A percentile compares a stretch with the other conserved stretches of the same genome.
phyloP scores from a whole-genome alignment of 2,888 invertebrate species.

The Phanerotoma sp. region DNA sequence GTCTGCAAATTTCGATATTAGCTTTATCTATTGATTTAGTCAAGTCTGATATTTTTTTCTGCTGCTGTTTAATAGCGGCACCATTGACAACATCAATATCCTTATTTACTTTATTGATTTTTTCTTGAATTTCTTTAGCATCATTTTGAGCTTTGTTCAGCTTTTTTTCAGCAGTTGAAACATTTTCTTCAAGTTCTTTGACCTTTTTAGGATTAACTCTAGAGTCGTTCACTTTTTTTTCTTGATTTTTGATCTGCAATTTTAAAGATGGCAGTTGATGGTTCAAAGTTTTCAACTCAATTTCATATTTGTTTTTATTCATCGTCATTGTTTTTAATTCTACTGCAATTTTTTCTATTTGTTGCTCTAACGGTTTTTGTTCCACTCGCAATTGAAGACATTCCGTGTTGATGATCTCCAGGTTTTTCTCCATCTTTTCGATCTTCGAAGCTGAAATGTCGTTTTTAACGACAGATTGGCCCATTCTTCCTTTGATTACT shows the following conservation, averaged over 20 bases:
- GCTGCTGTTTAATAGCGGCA: constrained; percentile 69
- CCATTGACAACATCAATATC: constrained; percentile 72
- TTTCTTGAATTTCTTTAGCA: constrained; percentile 64
- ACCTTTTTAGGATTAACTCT: constrained; percentile 70
- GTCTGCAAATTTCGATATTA: constrained; percentile 66
- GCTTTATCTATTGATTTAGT: constrained; percentile 73
- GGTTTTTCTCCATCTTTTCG: constrained; percentile 60
- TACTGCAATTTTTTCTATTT: constrained; percentile 59
- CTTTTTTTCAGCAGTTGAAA: constrained; percentile 59
- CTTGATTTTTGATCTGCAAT: constrained; percentile 73
- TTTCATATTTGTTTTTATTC: constrained; percentile 56
- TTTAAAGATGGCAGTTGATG: constrained; percentile 60
- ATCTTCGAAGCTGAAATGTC: constrained; percentile 61
- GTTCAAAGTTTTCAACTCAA: constrained; percentile 60
- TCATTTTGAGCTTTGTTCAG: constrained; percentile 63
- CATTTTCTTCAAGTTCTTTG: constrained; percentile 59
- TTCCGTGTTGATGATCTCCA: constrained; percentile 53
- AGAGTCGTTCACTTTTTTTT: constrained; percentile 65
- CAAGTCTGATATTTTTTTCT: constrained; percentile 70
- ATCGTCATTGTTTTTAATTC: constrained; percentile 59
- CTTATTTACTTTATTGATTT: constrained; percentile 67
- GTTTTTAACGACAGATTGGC: constrained; percentile 63
- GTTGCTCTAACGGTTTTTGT: constrained; percentile 61
- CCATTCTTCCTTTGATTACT: constrained; percentile 79
- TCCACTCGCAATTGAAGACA: constrained; percentile 61